Conservation (phyloP, 2,888 invertebrate species). For the Scaptomyza cyrtandrae region DNA sequence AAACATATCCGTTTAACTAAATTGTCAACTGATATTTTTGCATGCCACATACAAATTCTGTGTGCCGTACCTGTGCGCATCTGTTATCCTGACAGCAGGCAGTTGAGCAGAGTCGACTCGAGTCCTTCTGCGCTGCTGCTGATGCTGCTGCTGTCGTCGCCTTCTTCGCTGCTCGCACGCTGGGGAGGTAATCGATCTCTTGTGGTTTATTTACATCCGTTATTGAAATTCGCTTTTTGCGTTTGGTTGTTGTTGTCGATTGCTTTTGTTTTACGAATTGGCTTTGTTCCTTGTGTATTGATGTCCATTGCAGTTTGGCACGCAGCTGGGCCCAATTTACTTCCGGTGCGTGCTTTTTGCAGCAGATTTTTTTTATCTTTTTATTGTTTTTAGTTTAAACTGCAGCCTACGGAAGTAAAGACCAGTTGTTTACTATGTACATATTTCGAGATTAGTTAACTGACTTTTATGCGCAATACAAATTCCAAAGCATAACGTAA, state of each 20-base stretch:
- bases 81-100: conserved; percentile 73
- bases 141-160: neutral
- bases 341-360: conserved; percentile 66
- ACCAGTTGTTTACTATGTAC: too few species aligned
- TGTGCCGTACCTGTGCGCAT: conserved; percentile 61
- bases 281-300: conserved; percentile 52
- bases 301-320: conserved; percentile 77
- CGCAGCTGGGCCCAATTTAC: conserved; percentile 78
- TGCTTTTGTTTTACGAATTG: conserved; percentile 74
- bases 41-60: neutral
- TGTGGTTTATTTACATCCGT: conserved; percentile 84
- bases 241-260: conserved; percentile 35
- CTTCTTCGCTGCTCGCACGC: conserved; percentile 56
- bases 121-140: conserved; percentile 13
- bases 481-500: too few species aligned
- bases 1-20: too few species aligned
- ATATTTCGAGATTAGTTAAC: too few species aligned
- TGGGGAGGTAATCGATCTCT: conserved; percentile 82
- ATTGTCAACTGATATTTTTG: conserved; percentile 69
- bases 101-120: conserved; percentile 35
- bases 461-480: too few species aligned
- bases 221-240: conserved; percentile 77
- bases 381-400: too few species aligned
- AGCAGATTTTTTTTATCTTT: too few species aligned
- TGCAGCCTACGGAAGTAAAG: too few species aligned